phyloP scores from a whole-genome alignment of 2,797 vertebrate genomes.

The Meda fulgida region DNA sequence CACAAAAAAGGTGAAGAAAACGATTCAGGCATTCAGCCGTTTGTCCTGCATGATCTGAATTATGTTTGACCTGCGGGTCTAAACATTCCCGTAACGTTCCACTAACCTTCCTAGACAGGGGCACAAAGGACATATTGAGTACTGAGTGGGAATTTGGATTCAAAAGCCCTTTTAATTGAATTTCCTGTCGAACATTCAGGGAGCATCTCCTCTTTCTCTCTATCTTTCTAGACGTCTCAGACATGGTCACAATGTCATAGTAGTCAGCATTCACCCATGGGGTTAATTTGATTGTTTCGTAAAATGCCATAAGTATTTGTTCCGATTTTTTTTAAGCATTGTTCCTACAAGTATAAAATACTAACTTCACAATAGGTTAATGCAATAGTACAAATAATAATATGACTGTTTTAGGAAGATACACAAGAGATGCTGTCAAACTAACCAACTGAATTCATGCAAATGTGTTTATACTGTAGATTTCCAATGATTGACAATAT shows the following conservation, averaged over 20 bases:
- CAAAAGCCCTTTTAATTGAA: conserved; percentile 63
- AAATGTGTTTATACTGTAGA: conserved; percentile 21
- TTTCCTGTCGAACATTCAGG: conserved; percentile 61
- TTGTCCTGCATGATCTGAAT: conserved; percentile 65
- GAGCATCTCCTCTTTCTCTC: conserved; percentile 56
- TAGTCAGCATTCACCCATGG: conserved; percentile 45
- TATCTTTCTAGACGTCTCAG: conserved; percentile 24
- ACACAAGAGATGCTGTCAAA: conserved; percentile 18
- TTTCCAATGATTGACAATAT: conserved; percentile 14
- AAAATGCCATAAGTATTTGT: conserved; percentile 41
- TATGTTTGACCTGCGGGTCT: conserved; percentile 52
- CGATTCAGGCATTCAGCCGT: conserved; percentile 62
- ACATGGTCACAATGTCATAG: conserved; percentile 59
- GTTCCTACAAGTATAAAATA: conserved; percentile 48
- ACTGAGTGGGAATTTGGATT: conserved; percentile 50
- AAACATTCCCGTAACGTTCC: conserved; percentile 59
- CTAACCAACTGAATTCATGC: background rate
- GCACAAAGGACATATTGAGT: conserved; percentile 65
- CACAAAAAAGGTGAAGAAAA: conserved; percentile 67
- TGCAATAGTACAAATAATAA: conserved; percentile 23
- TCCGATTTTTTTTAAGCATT: conserved; percentile 40
- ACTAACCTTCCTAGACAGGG: conserved; percentile 64
- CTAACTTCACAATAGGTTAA: background rate
- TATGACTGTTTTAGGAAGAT: conserved; percentile 23
- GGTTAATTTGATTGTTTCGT: conserved; percentile 59